A percentile compares a stretch with the other conserved stretches of the same genome.
phyloP scores from a whole-genome alignment of 2,797 vertebrate species.

The Apogon hyalosoma region DNA sequence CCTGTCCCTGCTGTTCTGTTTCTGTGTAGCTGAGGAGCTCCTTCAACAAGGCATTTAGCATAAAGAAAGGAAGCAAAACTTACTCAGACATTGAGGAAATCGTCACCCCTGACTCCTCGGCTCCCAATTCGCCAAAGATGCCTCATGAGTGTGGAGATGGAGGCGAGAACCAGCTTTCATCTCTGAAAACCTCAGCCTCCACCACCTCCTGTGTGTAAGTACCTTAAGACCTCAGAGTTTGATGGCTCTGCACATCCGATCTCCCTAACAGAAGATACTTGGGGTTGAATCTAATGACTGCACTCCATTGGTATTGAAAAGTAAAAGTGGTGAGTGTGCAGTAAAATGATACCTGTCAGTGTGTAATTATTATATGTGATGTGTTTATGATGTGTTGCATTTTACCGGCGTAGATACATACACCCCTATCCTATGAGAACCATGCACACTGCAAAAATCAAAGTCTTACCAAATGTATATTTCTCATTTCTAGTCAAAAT shows the following conservation, averaged over 20 bases:
- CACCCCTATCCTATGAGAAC: too few relatives aligned
- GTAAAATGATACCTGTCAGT: too few relatives aligned
- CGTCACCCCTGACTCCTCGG: conserved; percentile 93
- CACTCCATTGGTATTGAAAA: too few relatives aligned
- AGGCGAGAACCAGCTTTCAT: conserved; percentile 77
- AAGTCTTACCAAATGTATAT: too few relatives aligned
- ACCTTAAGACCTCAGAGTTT: not conserved
- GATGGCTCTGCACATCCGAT: not conserved
- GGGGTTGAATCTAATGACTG: conserved; percentile 8
- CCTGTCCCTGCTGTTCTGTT: conserved; percentile 19
- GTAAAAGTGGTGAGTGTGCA: too few relatives aligned
- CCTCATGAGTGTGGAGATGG: conserved; percentile 83
- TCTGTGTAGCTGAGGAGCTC: conserved; percentile 91
- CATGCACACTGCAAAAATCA: too few relatives aligned
- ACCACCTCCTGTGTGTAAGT: conserved; percentile 87
- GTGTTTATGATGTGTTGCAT: too few relatives aligned
- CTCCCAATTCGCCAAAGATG: conserved; percentile 96
- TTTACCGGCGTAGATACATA: too few relatives aligned
- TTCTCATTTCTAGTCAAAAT: too few relatives aligned
- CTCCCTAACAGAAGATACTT: not conserved
- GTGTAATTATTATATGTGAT: too few relatives aligned
- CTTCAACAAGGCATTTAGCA: conserved; percentile 98
- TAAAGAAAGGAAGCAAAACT: conserved; percentile 96
- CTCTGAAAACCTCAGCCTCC: conserved; percentile 84
- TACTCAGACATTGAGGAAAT: conserved; percentile 99